Percentiles rank a stretch among this genome's conserved stretches.
phyloP scores from a whole-genome alignment of 2,888 invertebrate species.

The Ceriagrion tenellum region DNA sequence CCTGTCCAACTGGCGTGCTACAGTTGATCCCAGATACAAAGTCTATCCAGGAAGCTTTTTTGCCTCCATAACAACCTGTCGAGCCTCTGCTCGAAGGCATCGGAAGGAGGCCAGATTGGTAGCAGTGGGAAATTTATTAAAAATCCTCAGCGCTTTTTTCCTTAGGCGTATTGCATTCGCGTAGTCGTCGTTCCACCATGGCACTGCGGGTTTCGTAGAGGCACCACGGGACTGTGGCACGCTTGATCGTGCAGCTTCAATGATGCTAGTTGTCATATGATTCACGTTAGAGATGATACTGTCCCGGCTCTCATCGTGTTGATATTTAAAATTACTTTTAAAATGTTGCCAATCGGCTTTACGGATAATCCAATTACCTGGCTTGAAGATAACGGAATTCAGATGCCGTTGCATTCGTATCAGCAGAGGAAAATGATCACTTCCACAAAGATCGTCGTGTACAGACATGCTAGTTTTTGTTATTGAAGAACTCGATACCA shows the following conservation, averaged over 20 bases:
- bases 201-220: not conserved
- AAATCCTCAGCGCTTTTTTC: not conserved
- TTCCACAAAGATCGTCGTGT: not conserved
- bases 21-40: too few relatives aligned
- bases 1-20: too few relatives aligned
- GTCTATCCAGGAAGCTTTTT: too few relatives aligned
- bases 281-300: too few relatives aligned
- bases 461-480: not conserved
- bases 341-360: not conserved
- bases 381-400: not conserved
- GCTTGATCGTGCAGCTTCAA: not conserved
- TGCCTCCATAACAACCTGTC: too few relatives aligned
- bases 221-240: not conserved
- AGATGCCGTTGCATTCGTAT: not conserved
- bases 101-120: not conserved
- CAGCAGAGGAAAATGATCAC: not conserved
- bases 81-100: not conserved
- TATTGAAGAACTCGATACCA: not conserved
- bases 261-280: not conserved
- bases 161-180: not conserved
- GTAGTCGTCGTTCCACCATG: conserved; percentile 12
- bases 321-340: not conserved
- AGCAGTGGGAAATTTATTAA: not conserved
- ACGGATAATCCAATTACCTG: not conserved
- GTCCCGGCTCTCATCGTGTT: not conserved